These are phyloP conservation scores for Seriola rivoliana DNA, from an alignment of 2,113 vertebrate species.

Conservation along the genomic window DNA sequence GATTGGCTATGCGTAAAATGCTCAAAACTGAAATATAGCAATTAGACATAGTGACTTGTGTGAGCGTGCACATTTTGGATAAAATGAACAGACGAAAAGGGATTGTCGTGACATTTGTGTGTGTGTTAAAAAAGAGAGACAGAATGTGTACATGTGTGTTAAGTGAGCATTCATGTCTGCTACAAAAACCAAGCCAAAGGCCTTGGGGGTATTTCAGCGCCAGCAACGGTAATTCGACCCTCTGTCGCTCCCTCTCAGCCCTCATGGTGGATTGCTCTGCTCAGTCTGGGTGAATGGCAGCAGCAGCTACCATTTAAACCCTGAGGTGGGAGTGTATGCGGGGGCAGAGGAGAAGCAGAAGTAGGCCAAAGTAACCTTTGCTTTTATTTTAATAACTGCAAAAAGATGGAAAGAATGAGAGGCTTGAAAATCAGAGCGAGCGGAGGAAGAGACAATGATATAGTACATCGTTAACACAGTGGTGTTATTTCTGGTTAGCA, in stretches of 20 bases:
- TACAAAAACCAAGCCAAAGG: conserved; percentile 51
- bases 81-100: background rate
- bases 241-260: conserved; percentile 7
- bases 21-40: conserved; percentile 32
- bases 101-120: background rate
- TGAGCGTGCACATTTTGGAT: background rate
- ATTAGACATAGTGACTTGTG: background rate
- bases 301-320: conserved; percentile 73
- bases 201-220: conserved; percentile 57
- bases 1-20: conserved; percentile 3
- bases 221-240: conserved; percentile 72
- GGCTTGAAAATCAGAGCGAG: conserved; percentile 12
- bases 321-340: conserved; percentile 27
- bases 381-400: conserved; percentile 44
- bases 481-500: background rate
- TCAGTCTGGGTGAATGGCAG: conserved; percentile 73
- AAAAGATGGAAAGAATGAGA: conserved; percentile 36
- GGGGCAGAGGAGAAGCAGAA: conserved; percentile 29
- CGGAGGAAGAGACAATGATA: background rate
- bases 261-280: conserved; percentile 39
- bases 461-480: background rate
- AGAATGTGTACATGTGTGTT: background rate
- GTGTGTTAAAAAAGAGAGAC: background rate
- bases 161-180: conserved; percentile 50
- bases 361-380: conserved; percentile 56